Base-by-base conservation (phyloP, 2,888 invertebrate genomes). In the Cylloceria caligata region DNA sequence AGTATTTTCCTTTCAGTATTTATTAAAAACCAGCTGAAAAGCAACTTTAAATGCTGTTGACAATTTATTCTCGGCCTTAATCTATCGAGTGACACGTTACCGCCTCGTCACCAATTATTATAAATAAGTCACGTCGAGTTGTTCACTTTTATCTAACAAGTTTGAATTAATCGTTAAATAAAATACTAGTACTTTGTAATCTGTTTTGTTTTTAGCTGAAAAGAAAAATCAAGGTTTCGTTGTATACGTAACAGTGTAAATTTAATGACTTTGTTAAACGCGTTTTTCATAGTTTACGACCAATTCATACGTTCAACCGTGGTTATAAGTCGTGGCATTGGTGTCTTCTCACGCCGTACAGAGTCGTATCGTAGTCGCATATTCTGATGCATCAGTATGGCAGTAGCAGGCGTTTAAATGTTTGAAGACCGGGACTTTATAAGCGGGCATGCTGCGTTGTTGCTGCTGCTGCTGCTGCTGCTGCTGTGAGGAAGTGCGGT, bases 361-460 rank as follows among this genome's bases (percentile, higher is more conserved):
- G 42, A 30, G 71, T 55, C 39, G 57, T 49, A 27, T 34, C 24
- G 39, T 36, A 19, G 57, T 55, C 64, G 57, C 42, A 42, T 2
- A 45, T 49, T 52, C 64, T 21, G 74, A 52, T 79, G 72, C 73
- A 77, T 77, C 68, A 62, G 78, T 45, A 52, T 49, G 39, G 60
- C 62, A 57, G 65, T 62, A 47, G 76, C 69, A 55, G 69, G 74
- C 80, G 69, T 69, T 80, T 80, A 74, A 80, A 74, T 69, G 80
- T 69, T 80, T 74, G 64, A 80, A 80, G 80, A 74, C 80, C 80
- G 69, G 80, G 74, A 74, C 80, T 74, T 74, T 74, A 80, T 64
- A 64, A 74, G 80, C 80, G 74, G 74, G 68, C 68, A 68, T 60
- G 60, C 62, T n/a, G n/a, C n/a, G n/a, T n/a, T n/a, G n/a, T n/a